Conservation (phyloP, 2,888 invertebrate genomes). For the Terebella lapidaria region DNA sequence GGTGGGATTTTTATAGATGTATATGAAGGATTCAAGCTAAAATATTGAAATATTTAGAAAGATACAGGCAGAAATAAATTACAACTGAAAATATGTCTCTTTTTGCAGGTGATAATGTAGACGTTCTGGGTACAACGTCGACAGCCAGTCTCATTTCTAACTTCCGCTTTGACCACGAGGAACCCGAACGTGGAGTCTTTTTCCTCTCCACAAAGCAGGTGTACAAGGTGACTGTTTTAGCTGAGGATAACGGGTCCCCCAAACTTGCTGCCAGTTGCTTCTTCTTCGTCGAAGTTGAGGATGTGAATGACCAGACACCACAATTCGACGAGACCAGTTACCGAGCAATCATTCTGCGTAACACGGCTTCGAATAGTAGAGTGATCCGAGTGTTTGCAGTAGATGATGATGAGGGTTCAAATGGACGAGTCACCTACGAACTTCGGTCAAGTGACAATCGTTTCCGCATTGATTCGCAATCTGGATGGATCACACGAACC, state of each 20-base stretch:
- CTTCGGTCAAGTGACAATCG: background rate
- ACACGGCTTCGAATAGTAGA: background rate
- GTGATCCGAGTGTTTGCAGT: constrained; percentile 18
- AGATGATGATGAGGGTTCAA: constrained; percentile 20
- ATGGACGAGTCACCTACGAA: constrained; percentile 19
- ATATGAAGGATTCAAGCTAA: too few species aligned
- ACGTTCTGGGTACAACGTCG: too few species aligned
- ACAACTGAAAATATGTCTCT: too few species aligned
- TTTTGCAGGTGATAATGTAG: too few species aligned
- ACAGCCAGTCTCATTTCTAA: too few species aligned
- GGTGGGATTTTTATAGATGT: too few species aligned
- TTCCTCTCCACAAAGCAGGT: background rate
- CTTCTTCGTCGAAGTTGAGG: constrained; percentile 58
- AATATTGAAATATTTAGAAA: too few species aligned
- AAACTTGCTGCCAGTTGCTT: constrained; percentile 96
- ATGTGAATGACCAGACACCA: constrained; percentile 45
- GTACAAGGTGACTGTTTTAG: constrained; percentile 73
- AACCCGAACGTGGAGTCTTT: background rate
- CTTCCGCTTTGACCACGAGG: background rate
- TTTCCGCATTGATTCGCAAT: background rate
- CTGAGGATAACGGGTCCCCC: constrained; percentile 96
- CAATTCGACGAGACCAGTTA: constrained; percentile 31
- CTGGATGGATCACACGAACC: constrained; percentile 21
- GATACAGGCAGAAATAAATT: too few species aligned
- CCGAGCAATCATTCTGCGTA: background rate